phyloP scores from a whole-genome alignment of 2,113 vertebrate species.

The Sphyrna mokarran region DNA sequence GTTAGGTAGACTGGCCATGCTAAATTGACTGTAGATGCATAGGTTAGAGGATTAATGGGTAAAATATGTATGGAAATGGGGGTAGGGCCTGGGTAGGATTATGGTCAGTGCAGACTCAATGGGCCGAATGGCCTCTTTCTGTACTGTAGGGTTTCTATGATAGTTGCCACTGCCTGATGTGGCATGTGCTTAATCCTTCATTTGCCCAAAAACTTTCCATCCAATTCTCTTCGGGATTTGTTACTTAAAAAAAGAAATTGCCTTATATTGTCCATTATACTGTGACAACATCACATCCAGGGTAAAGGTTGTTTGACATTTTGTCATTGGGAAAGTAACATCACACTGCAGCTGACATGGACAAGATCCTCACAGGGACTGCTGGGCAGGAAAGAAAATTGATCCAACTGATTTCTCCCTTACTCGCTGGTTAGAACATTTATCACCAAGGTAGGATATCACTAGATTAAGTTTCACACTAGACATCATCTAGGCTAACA shows the following conservation, averaged over 20 bases:
- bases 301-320: not conserved
- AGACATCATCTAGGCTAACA: not conserved
- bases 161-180: not conserved
- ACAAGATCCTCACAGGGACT: not conserved
- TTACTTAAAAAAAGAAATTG: not conserved
- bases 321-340: not conserved
- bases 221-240: not conserved
- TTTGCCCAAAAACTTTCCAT: not conserved
- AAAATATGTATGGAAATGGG: no score
- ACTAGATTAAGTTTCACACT: not conserved
- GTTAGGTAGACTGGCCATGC: no score
- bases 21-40: no score
- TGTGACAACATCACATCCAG: not conserved
- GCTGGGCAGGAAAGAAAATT: not conserved
- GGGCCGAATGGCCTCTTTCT: no score
- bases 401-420: not conserved
- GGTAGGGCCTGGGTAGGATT: no score
- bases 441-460: not conserved
- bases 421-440: not conserved
- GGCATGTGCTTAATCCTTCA: not conserved
- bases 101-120: no score
- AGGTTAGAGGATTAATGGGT: no score
- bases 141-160: no score
- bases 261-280: not conserved
- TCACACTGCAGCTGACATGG: not conserved